phyloP scores from a whole-genome alignment of 2,113 vertebrate genomes.

The Notarius lentiginosus region DNA sequence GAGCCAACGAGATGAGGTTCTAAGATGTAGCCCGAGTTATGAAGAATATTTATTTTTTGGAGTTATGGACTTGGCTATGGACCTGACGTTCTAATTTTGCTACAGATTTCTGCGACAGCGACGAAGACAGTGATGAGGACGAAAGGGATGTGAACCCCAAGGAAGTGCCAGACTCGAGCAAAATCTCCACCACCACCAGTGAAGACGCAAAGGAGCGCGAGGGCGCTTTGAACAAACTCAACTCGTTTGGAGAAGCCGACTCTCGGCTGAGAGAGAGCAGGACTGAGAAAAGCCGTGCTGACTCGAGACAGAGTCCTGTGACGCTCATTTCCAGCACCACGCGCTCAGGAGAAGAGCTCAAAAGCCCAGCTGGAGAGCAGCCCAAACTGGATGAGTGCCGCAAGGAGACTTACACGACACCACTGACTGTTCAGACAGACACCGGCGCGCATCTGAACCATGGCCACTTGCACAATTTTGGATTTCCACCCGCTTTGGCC shows the following conservation, averaged over 20 bases:
- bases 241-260: constrained; percentile 65
- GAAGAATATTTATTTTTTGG: not conserved
- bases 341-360: constrained; percentile 81
- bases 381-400: constrained; percentile 83
- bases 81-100: not conserved
- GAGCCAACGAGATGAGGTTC: too few species aligned
- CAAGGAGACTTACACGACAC: constrained; percentile 84
- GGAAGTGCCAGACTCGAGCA: constrained; percentile 82
- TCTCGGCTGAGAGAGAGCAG: constrained; percentile 73
- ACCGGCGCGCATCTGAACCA: constrained; percentile 80
- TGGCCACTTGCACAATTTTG: constrained; percentile 86
- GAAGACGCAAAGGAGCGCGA: constrained; percentile 83
- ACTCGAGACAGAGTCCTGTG: constrained; percentile 90
- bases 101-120: constrained; percentile 89
- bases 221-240: constrained; percentile 73
- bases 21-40: not conserved
- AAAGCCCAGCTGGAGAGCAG: constrained; percentile 79
- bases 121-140: constrained; percentile 92
- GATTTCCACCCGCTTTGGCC: constrained; percentile 85
- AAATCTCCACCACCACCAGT: constrained; percentile 88
- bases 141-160: constrained; percentile 85
- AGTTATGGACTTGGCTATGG: not conserved
- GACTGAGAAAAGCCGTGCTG: constrained; percentile 82
- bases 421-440: constrained; percentile 90
- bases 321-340: constrained; percentile 90